phyloP scores from a whole-genome alignment of 30 jellyfish, hydroid and myxozoan genomes.

The Cassiopea andromeda region DNA sequence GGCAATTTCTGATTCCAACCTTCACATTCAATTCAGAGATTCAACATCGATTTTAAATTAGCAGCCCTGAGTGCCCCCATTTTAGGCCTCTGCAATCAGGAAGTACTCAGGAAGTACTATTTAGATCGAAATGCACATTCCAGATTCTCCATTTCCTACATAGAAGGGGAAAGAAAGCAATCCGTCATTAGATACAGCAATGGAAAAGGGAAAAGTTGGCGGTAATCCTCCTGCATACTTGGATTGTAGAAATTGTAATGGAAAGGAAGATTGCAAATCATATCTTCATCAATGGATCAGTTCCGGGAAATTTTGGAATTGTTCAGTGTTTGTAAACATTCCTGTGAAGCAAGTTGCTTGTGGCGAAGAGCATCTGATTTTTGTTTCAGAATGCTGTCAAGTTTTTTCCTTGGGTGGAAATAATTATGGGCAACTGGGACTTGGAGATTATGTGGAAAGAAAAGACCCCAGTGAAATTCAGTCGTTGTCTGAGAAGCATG shows the following conservation, averaged over 20 bases:
- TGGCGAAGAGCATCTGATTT: slow-evolving; percentile 84
- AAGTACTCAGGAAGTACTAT: too few species aligned
- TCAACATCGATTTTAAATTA: too few species aligned
- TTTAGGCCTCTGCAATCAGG: too few species aligned
- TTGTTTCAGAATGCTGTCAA: slow-evolving; percentile 61
- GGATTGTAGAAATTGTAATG: not conserved
- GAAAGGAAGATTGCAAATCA: not conserved
- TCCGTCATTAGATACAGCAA: not conserved
- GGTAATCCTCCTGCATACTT: too few species aligned
- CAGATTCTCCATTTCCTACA: too few species aligned
- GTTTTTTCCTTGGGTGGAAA: slow-evolving; percentile 85
- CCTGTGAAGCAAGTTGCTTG: slow-evolving; percentile 80
- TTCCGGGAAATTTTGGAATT: not conserved
- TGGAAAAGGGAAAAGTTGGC: slow-evolving; percentile 2
- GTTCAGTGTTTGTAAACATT: slow-evolving; percentile 51
- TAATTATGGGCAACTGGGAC: slow-evolving; percentile 94
- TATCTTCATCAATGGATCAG: slow-evolving; percentile 59
- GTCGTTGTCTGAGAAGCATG: slow-evolving; percentile 40
- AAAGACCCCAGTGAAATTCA: slow-evolving; percentile 58
- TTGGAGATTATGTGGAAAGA: slow-evolving; percentile 83
- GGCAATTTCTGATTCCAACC: too few species aligned
- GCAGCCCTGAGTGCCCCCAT: too few species aligned
- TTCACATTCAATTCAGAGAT: too few species aligned
- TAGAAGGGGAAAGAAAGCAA: too few species aligned
- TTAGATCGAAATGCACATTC: too few species aligned